Percentiles rank a stretch among this genome's conserved stretches.
phyloP scores from a whole-genome alignment of 2,888 invertebrate species.

The Polydrusus pterygomalis region DNA sequence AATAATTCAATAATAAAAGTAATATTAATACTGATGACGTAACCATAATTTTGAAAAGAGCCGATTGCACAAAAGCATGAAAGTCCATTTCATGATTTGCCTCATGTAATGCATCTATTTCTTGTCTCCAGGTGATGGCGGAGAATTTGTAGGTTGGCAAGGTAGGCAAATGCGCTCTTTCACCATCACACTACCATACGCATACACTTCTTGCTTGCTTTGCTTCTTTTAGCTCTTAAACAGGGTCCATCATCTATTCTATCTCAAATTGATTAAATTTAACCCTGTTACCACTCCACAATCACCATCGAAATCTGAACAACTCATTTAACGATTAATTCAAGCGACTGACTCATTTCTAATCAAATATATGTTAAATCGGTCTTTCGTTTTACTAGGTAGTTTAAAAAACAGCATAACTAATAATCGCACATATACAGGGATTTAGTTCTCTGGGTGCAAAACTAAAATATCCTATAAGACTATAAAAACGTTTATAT shows the following conservation, averaged over 20 bases:
- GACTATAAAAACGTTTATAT: too few species aligned
- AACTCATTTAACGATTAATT: neutral
- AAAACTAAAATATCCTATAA: too few species aligned
- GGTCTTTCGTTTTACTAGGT: too few species aligned
- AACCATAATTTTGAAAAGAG: constrained; percentile 62
- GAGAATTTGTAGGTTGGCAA: constrained; percentile 86
- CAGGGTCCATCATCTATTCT: constrained; percentile 32
- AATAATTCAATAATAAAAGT: constrained; percentile 61
- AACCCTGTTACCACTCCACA: neutral
- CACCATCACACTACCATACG: constrained; percentile 69
- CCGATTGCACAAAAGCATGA: constrained; percentile 69
- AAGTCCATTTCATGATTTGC: constrained; percentile 69
- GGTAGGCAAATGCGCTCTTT: constrained; percentile 79
- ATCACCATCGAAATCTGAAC: neutral
- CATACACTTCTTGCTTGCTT: constrained; percentile 70
- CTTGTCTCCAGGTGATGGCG: constrained; percentile 84
- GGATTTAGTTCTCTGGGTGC: too few species aligned
- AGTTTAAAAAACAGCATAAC: too few species aligned
- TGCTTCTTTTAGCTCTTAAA: constrained; percentile 63
- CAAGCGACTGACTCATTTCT: too few species aligned
- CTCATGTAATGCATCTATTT: constrained; percentile 76
- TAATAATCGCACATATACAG: too few species aligned
- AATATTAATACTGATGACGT: constrained; percentile 58
- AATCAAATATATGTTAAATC: too few species aligned
- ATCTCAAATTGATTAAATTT: neutral